Percentiles rank a stretch among this genome's conserved stretches.
Evolutionary conservation across 1,140 invertebrate species (phyloP).

Genomic region (Apocrypta bakeri): DNA sequence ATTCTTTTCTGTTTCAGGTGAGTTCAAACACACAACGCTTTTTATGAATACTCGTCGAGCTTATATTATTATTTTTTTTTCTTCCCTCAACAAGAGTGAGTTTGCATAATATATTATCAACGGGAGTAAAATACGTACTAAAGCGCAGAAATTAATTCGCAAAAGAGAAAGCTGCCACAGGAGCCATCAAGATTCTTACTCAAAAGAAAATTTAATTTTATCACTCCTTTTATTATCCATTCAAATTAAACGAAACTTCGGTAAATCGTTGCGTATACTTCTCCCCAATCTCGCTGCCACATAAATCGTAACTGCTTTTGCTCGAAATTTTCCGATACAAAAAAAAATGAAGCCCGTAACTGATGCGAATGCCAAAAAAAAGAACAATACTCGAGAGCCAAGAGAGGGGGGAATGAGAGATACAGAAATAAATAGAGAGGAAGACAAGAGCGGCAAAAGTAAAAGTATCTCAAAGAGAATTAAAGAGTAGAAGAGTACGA

Average conservation of each 20-base stretch:
- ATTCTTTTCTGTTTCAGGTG: conserved; percentile 40
- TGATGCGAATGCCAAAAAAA: background rate
- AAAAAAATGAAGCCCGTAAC: background rate
- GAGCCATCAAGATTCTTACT: background rate
- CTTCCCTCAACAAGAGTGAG: conserved; percentile 15
- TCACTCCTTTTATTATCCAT: background rate
- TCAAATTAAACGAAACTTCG: conserved; percentile 34
- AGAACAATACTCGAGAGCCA: background rate
- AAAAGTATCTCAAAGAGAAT: conserved; percentile 46
- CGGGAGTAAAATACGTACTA: background rate
- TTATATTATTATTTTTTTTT: too few relatives aligned
- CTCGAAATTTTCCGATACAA: conserved; percentile 29
- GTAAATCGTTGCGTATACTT: background rate
- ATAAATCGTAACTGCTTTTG: conserved; percentile 17
- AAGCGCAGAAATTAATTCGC: background rate
- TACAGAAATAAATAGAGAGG: conserved; percentile 35
- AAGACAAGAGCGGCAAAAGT: conserved; percentile 29
- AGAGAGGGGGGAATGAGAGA: conserved; percentile 16
- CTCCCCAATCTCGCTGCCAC: too few relatives aligned
- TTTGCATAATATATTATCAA: background rate
- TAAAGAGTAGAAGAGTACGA: conserved; percentile 35
- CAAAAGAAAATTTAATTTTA: background rate
- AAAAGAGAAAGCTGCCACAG: background rate
- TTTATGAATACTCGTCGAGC: conserved; percentile 1
- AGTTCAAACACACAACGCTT: background rate